phyloP scores from a whole-genome alignment of 2,888 invertebrate species.

The Polyploca ridens region DNA sequence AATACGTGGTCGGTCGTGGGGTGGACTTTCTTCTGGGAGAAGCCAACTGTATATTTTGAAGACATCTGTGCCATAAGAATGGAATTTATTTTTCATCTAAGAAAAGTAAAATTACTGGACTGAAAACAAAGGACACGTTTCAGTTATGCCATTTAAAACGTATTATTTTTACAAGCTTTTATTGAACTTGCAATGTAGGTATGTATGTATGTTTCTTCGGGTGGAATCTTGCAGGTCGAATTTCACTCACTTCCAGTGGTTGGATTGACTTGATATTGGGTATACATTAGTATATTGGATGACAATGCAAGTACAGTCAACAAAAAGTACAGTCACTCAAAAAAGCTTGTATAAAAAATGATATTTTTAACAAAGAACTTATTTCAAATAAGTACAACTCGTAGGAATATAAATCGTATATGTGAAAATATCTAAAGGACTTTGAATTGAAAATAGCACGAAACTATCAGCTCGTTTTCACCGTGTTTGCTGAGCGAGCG shows the following conservation, averaged over 20 bases:
- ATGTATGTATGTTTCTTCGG: too few species aligned
- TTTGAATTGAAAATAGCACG: not conserved
- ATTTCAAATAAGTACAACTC: not conserved
- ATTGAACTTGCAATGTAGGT: too few species aligned
- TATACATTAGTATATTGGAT: too few species aligned
- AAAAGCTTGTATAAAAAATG: too few species aligned
- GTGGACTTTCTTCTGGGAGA: slow-evolving; percentile 27
- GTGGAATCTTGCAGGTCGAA: too few species aligned
- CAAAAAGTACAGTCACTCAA: too few species aligned
- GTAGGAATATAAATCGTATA: not conserved
- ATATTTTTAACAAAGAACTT: too few species aligned
- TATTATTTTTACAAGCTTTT: too few species aligned
- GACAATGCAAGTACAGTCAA: too few species aligned
- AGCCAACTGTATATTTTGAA: not conserved
- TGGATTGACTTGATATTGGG: too few species aligned
- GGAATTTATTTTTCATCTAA: not conserved
- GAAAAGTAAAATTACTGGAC: not conserved
- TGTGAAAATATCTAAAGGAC: not conserved
- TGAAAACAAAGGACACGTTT: not conserved
- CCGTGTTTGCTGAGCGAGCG: not conserved
- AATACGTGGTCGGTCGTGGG: slow-evolving; percentile 52
- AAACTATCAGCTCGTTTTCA: slow-evolving; percentile 3
- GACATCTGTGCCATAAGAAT: not conserved
- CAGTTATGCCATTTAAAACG: not conserved
- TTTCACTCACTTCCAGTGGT: too few species aligned